Percentiles rank a stretch among this genome's conserved stretches.
These are phyloP conservation scores for Odontamblyopus lacepedii DNA, from an alignment of 2,797 vertebrate genomes.

Conservation along the genomic window DNA sequence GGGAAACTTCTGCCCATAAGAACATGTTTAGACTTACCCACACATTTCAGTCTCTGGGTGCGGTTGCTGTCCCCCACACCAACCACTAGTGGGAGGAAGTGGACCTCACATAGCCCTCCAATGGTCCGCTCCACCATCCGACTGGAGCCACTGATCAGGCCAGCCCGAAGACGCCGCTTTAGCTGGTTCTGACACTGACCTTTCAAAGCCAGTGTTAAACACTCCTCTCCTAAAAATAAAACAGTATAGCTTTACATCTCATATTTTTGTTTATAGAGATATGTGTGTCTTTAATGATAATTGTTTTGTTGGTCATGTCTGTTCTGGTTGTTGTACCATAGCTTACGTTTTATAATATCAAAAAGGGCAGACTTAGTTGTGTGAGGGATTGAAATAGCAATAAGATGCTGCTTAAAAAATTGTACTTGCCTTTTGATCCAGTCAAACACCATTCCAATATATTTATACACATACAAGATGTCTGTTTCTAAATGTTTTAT, in stretches of 20 bases:
- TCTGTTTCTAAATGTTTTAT: not conserved
- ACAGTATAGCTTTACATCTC: conserved; percentile 6
- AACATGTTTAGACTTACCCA: conserved; percentile 67
- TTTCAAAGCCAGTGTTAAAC: conserved; percentile 79
- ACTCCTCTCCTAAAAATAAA: conserved; percentile 75
- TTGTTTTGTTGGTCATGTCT: too few relatives aligned
- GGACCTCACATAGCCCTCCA: conserved; percentile 77
- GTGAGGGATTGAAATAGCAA: not conserved
- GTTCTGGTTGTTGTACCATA: too few relatives aligned
- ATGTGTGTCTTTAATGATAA: not conserved
- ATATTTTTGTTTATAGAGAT: not conserved
- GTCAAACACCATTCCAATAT: too few relatives aligned
- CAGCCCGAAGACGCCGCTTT: conserved; percentile 59
- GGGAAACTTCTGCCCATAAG: not conserved
- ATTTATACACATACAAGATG: not conserved
- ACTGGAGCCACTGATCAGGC: conserved; percentile 20
- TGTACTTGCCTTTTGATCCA: too few relatives aligned
- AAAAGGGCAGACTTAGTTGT: not conserved
- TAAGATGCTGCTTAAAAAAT: too few relatives aligned
- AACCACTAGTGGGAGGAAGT: conserved; percentile 82
- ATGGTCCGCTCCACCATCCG: conserved; percentile 54
- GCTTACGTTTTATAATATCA: too few relatives aligned
- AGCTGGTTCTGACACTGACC: conserved; percentile 83
- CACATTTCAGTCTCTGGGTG: conserved; percentile 77
- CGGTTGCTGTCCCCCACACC: conserved; percentile 71